Evolutionary conservation across 2,113 vertebrate genomes (phyloP), one percentile per base, ranked within the genome.

Genomic region (Erpornis zantholeuca): DNA sequence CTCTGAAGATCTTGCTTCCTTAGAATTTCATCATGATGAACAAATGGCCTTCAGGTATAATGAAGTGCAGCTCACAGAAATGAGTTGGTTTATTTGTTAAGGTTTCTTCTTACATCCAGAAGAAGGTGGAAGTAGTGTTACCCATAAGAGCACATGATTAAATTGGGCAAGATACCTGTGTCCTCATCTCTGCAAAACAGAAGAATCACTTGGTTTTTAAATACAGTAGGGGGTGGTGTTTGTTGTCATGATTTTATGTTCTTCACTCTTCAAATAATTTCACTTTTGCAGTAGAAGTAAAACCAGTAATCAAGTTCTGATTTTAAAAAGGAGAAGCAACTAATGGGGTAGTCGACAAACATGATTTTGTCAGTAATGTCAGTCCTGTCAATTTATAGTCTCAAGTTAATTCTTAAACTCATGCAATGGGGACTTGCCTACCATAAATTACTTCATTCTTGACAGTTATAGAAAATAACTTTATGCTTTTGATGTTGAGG

Each of bases 361-460:
- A 18, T 53, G 0, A 20, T 60, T 83, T 72, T 70, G 35, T 76
- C 49, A 65, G 12, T 40, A 53, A 64, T 61, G 7, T 31, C 31
- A 33, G 3, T 70, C 13, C 9, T 76, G 24, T n/a, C 28, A 69
- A 1, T 65, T 65, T 9, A 8, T 35, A 70, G 28, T n/a, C 53
- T 79, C 1, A 0, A n/a, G 12, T 61, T 60, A 77, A 21, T 57
- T 45, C 14, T 49, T 76, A 45, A 93, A 40, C 20, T 52, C 0
- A 0, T 53, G 14, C 29, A 33, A 10, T 64, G n/a, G 19, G 6
- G 56, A 56, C 56, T 92, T 94, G 14, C 44, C 2, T 72, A 17
- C 17, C 5, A 6, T 64, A 31, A 72, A 23, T 72, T 28, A 53
- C 9, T 54, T 86, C 28, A 49, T 77, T 86, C 13, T 76, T 57